Conservation (phyloP, 2,113 vertebrate genomes). For the Perca schrenkii region DNA sequence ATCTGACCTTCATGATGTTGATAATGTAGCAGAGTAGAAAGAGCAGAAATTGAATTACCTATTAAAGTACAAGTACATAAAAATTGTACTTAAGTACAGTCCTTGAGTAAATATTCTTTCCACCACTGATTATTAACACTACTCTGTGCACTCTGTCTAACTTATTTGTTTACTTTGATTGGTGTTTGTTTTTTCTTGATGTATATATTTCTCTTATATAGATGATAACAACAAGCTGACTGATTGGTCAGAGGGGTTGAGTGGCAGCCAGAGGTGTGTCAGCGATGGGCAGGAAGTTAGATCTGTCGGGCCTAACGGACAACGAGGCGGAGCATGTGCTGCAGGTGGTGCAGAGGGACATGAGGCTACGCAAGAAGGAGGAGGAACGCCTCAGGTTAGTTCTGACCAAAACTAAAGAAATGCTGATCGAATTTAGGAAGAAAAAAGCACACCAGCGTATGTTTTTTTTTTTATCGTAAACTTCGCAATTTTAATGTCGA, state of each 20-base stretch:
- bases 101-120: neutral
- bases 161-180: neutral
- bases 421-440: too few species aligned
- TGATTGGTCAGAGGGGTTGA: conserved; percentile 19
- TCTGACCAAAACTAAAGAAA: too few species aligned
- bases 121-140: neutral
- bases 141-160: neutral
- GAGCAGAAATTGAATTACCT: neutral
- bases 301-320: conserved; percentile 92
- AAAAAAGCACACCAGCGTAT: too few species aligned
- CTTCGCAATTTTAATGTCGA: too few species aligned
- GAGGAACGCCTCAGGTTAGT: conserved; percentile 93
- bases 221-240: conserved; percentile 31
- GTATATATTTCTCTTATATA: neutral
- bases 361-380: conserved; percentile 94
- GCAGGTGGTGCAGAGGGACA: conserved; percentile 96
- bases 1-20: neutral
- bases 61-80: neutral
- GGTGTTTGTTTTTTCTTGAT: neutral
- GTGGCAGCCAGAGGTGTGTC: conserved; percentile 1
- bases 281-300: conserved; percentile 93
- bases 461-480: too few species aligned
- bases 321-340: conserved; percentile 94
- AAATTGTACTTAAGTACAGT: neutral
- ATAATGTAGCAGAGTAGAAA: neutral